These are phyloP conservation scores for Cynopterus sphinx DNA, from an alignment of 2,797 vertebrate genomes.

Conservation along the genomic window DNA sequence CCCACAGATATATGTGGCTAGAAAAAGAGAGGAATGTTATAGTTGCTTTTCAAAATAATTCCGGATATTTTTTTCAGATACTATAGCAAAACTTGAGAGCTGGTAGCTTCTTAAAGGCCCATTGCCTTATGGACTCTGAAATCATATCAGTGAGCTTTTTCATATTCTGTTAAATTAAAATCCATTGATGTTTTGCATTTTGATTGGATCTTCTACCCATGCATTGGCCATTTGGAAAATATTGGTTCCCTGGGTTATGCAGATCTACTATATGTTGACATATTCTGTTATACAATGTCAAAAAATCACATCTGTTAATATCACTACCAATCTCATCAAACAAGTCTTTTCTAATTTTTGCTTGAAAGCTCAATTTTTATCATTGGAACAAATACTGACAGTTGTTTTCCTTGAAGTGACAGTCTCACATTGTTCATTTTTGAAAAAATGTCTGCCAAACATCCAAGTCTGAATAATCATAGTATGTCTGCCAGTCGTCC, in stretches of 20 bases:
- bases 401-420: slow-evolving; percentile 75
- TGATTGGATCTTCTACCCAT: slow-evolving; percentile 21
- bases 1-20: neutral
- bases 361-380: slow-evolving; percentile 64
- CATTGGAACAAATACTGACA: slow-evolving; percentile 62
- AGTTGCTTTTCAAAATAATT: neutral
- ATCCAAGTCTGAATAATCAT: slow-evolving; percentile 65
- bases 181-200: neutral
- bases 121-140: slow-evolving; percentile 7
- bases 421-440: slow-evolving; percentile 72
- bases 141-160: neutral
- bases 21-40: slow-evolving; percentile 38
- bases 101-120: slow-evolving; percentile 27
- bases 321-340: slow-evolving; percentile 32
- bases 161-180: slow-evolving; percentile 26
- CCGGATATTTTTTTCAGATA: slow-evolving; percentile 2
- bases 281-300: slow-evolving; percentile 44
- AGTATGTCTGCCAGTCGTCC: slow-evolving; percentile 60
- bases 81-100: neutral
- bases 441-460: slow-evolving; percentile 64
- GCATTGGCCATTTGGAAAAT: slow-evolving; percentile 48
- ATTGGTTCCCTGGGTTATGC: slow-evolving; percentile 23
- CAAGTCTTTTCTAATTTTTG: slow-evolving; percentile 63
- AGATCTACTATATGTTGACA: slow-evolving; percentile 32
- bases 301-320: slow-evolving; percentile 61